These are phyloP conservation scores for Conopomorpha cramerella DNA, from an alignment of 1,140 invertebrate species.

Conservation along the genomic window DNA sequence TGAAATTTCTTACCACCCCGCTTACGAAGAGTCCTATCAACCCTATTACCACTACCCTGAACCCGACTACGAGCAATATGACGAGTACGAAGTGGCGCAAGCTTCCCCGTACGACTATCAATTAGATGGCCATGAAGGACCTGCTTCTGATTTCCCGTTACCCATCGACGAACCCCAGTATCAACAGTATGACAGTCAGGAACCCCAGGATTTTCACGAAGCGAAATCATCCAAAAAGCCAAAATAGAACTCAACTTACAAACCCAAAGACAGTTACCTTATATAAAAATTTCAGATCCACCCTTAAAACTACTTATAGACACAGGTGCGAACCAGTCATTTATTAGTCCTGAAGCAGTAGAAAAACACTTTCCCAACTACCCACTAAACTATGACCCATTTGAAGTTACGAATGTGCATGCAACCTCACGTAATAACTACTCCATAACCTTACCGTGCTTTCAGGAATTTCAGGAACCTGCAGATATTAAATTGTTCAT, in stretches of 20 bases:
- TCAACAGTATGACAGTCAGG: no score
- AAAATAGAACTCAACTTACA: background rate
- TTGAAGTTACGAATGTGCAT: no score
- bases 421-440: constrained; percentile 1
- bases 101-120: no score
- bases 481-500: constrained; percentile 1
- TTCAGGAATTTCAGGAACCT: background rate
- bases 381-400: background rate
- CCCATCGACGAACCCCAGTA: no score
- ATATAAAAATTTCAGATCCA: background rate
- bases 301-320: background rate
- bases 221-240: background rate
- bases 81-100: no score
- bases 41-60: background rate
- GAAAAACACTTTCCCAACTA: background rate
- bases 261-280: constrained; percentile 1
- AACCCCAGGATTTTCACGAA: background rate
- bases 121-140: no score
- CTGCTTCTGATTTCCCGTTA: no score
- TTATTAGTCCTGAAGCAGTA: no score
- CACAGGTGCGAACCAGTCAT: no score
- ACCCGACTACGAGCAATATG: no score
- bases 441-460: no score
- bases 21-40: background rate
- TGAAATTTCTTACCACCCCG: background rate